Evolutionary conservation across 2,888 invertebrate species (phyloP).

Genomic region (Epinotia ramella): DNA sequence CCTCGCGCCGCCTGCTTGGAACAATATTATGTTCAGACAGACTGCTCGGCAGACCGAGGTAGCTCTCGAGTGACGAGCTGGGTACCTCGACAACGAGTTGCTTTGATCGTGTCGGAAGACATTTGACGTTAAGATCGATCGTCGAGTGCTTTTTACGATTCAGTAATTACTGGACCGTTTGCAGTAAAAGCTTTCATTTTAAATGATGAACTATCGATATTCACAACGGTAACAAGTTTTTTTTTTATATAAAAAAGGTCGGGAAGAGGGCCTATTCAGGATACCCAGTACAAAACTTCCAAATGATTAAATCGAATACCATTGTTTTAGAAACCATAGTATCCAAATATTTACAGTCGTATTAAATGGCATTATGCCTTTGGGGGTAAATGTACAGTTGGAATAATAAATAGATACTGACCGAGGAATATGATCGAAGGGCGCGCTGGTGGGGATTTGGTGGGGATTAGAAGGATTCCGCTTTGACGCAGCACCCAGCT

Average conservation of each 20-base stretch:
- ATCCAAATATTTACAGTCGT: no score
- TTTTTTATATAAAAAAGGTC: no score
- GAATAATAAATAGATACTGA: conserved; percentile 13
- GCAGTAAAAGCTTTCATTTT: no score
- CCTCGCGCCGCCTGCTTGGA: conserved; percentile 43
- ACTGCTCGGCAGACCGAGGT: conserved; percentile 24
- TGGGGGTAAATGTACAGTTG: neutral
- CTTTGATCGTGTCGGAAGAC: conserved; percentile 6
- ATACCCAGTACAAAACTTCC: no score
- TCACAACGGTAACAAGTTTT: no score
- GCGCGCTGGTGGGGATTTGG: neutral
- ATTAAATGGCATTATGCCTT: no score
- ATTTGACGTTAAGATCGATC: neutral
- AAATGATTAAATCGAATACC: no score
- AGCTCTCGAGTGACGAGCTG: conserved; percentile 4
- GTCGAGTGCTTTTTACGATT: conserved; percentile 5
- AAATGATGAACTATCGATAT: no score
- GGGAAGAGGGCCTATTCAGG: no score
- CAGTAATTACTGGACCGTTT: neutral
- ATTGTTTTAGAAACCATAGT: no score
- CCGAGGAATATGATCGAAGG: neutral
- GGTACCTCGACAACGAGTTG: conserved; percentile 7
- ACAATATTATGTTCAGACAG: conserved; percentile 38
- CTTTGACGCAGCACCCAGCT: conserved; percentile 11
- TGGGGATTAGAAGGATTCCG: neutral